Conservation (phyloP, 2,113 vertebrate genomes). For the Lichenostomus cassidix region DNA sequence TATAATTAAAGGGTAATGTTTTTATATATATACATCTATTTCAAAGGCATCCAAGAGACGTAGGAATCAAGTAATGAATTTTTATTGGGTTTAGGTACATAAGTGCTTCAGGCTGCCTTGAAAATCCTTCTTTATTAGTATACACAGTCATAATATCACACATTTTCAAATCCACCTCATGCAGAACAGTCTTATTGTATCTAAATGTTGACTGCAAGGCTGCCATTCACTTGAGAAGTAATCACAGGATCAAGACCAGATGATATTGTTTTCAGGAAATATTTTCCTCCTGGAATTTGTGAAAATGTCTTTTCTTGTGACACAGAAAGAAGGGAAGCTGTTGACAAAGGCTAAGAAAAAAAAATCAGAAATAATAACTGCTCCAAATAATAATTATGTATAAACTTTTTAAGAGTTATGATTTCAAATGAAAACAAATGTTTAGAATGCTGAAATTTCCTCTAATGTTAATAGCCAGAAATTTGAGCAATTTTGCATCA, state of each 20-base stretch:
- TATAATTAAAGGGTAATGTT: not conserved
- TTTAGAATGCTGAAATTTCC: not conserved
- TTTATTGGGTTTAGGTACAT: not conserved
- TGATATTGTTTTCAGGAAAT: not conserved
- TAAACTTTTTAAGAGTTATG: not conserved
- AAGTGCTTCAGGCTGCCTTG: not conserved
- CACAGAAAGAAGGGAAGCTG: not conserved
- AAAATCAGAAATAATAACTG: not conserved
- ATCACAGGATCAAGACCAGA: not conserved
- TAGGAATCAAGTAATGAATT: not conserved
- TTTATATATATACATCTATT: not conserved
- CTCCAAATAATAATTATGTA: not conserved
- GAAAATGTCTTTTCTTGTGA: not conserved
- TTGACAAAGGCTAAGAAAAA: not conserved
- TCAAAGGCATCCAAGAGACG: not conserved
- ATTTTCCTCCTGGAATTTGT: not conserved
- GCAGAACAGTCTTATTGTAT: not conserved
- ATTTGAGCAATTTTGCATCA: not conserved
- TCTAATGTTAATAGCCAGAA: not conserved
- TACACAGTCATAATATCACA: not conserved
- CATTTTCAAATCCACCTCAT: not conserved
- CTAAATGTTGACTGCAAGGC: not conserved
- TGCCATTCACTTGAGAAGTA: not conserved
- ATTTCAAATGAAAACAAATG: not conserved
- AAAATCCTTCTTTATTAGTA: not conserved